Conservation (phyloP, 2,113 vertebrate genomes). For the Pandion haliaetus region DNA sequence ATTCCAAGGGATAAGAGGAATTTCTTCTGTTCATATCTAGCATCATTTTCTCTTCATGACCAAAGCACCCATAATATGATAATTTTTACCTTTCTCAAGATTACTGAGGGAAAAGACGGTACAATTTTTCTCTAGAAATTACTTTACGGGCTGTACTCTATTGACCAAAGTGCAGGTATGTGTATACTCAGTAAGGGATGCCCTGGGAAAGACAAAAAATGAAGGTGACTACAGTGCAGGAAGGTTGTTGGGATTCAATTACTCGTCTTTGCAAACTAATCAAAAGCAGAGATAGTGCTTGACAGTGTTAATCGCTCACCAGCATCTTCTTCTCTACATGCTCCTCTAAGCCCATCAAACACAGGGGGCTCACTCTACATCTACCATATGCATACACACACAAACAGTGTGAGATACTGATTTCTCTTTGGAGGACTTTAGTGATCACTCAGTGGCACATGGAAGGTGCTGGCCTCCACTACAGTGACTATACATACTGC, state of each 20-base stretch:
- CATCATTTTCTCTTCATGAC: conserved; percentile 73
- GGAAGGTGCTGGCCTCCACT: neutral
- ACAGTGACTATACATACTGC: neutral
- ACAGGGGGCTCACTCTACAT: neutral
- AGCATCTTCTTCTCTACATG: neutral
- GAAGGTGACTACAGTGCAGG: neutral
- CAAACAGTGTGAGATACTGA: accelerated
- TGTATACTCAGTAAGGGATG: neutral
- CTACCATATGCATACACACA: too few relatives aligned
- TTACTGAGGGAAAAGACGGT: conserved; percentile 58
- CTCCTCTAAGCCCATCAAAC: neutral
- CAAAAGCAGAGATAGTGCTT: neutral
- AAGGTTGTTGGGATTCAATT: neutral
- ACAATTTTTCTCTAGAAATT: conserved; percentile 58
- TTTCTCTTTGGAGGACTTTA: neutral
- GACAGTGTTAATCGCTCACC: neutral
- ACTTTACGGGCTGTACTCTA: conserved; percentile 15
- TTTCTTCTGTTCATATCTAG: conserved; percentile 58
- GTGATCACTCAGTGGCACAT: accelerated
- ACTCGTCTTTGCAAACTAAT: conserved; percentile 3
- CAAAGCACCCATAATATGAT: conserved; percentile 67
- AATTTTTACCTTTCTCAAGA: conserved; percentile 73
- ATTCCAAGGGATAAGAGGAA: conserved; percentile 70
- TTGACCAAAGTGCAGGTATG: conserved; percentile 49
- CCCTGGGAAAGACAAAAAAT: conserved; percentile 6